Conservation (phyloP, 2,113 vertebrate genomes). For the Caracal caracal region DNA sequence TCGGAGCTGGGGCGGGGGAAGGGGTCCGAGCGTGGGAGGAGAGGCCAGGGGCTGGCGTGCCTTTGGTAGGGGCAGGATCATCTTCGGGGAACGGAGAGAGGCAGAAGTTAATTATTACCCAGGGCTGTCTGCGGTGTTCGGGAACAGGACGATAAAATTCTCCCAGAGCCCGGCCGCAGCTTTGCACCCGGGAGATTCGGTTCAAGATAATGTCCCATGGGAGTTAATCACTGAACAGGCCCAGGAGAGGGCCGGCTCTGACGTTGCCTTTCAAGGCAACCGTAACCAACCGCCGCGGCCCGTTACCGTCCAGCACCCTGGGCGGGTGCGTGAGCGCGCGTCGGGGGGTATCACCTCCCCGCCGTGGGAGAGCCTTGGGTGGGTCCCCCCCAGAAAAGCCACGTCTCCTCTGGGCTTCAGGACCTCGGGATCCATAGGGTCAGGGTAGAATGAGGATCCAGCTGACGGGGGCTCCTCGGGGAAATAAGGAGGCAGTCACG, state of each 20-base stretch:
- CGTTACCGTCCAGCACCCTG: rapidly evolving
- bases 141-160: neutral
- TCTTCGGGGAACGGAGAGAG: neutral
- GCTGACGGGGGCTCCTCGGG: neutral
- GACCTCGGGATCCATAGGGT: neutral
- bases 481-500: rapidly evolving
- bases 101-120: constrained; percentile 36
- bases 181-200: neutral
- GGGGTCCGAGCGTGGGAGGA: constrained; percentile 64
- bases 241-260: neutral
- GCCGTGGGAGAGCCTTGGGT: rapidly evolving
- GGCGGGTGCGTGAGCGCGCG: rapidly evolving
- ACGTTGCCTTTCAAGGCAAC: neutral
- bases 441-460: rapidly evolving
- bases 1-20: constrained; percentile 74
- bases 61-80: neutral
- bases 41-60: constrained; percentile 49
- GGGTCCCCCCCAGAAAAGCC: too few relatives aligned
- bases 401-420: rapidly evolving
- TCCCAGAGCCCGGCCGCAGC: neutral
- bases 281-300: rapidly evolving
- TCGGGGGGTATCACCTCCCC: rapidly evolving
- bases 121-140: neutral
- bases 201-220: rapidly evolving
- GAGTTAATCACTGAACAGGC: neutral